Evolutionary conservation across 2,888 invertebrate species (phyloP).

Genomic region (Anticlea derivata): DNA sequence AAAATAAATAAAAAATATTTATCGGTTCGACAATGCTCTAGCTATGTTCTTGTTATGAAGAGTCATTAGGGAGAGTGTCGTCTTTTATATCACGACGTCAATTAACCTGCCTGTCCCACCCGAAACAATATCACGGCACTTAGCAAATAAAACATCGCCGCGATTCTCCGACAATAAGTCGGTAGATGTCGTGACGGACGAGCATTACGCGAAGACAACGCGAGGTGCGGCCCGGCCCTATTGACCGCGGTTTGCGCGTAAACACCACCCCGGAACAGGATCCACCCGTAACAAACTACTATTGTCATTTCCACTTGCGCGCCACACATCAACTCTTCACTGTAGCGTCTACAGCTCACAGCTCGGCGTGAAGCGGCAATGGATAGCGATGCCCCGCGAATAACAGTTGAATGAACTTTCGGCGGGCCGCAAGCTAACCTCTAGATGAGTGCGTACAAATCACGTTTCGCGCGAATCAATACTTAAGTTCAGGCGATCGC

Average conservation of each 20-base stretch:
- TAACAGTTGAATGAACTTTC: constrained; percentile 51
- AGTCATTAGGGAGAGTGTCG: constrained; percentile 50
- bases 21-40: background rate
- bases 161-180: constrained; percentile 62
- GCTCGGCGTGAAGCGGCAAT: constrained; percentile 39
- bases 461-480: constrained; percentile 84
- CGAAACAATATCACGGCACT: constrained; percentile 67
- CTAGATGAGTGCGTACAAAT: constrained; percentile 84
- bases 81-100: constrained; percentile 70
- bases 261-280: constrained; percentile 64
- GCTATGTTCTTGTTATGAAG: constrained; percentile 19
- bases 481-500: constrained; percentile 83
- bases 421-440: constrained; percentile 70
- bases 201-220: constrained; percentile 76
- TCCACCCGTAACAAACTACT: constrained; percentile 40
- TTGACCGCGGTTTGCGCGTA: constrained; percentile 79
- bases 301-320: constrained; percentile 32
- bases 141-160: constrained; percentile 74
- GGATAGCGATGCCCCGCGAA: constrained; percentile 36
- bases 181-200: constrained; percentile 75
- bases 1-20: no score
- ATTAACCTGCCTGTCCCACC: constrained; percentile 64
- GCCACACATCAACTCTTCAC: constrained; percentile 20
- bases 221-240: constrained; percentile 76
- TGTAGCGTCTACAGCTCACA: background rate